Percentiles rank a stretch among this genome's conserved stretches.
phyloP scores from a whole-genome alignment of 2,888 invertebrate species.

The Lithosia quadra region DNA sequence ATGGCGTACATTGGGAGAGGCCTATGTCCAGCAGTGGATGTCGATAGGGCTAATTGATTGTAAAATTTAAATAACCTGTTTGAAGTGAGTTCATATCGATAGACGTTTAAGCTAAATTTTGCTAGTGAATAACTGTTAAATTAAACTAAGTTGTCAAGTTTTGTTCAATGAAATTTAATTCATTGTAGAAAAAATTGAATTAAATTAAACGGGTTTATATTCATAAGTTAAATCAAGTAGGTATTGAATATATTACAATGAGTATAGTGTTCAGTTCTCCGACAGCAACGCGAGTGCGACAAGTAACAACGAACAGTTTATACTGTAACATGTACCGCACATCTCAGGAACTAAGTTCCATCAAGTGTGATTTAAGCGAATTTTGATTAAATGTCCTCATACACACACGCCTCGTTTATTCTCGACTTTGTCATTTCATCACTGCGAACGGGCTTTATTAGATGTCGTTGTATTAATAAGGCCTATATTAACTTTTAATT shows the following conservation, averaged over 20 bases:
- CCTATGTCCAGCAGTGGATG: too few species aligned
- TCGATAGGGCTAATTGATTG: too few species aligned
- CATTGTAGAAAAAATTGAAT: too few species aligned
- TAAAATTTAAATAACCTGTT: too few species aligned
- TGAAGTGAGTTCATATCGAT: too few species aligned
- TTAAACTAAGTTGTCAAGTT: too few species aligned
- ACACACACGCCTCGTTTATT: conserved; percentile 45
- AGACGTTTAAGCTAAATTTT: too few species aligned
- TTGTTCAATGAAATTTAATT: too few species aligned
- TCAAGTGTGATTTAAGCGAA: conserved; percentile 61
- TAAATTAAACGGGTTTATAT: too few species aligned
- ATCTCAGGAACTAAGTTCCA: conserved; percentile 52
- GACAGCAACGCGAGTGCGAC: conserved; percentile 19
- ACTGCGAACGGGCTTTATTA: background rate
- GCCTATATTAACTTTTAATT: background rate
- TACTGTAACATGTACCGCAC: conserved; percentile 47
- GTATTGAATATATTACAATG: background rate
- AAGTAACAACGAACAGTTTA: conserved; percentile 44
- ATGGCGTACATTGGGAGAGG: too few species aligned
- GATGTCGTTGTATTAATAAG: background rate
- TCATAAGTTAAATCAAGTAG: background rate
- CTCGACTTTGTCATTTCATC: conserved; percentile 23
- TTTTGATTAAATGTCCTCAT: conserved; percentile 58
- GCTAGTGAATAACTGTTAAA: too few species aligned
- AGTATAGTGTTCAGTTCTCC: conserved; percentile 12